Evolutionary conservation across 2,888 invertebrate species (phyloP), one percentile per base, ranked within the genome.

Genomic region (Calliopum simillimum): DNA sequence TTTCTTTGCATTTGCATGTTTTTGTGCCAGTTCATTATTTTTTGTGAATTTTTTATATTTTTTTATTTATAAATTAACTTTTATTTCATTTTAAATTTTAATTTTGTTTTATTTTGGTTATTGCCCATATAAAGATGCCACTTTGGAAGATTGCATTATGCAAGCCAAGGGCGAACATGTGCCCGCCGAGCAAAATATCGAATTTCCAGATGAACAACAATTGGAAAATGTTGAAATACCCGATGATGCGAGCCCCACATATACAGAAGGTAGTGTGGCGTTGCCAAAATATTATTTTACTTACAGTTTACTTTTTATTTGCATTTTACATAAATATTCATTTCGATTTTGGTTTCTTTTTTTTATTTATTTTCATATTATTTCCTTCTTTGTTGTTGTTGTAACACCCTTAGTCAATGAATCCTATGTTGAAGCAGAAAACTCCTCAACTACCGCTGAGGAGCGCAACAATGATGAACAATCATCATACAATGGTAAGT

Each of bases 111-210:
- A 78, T 71, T 70, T 73, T 78, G 67, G 76, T 72, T 66, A 64
- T 8, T 25, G 14, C 14, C 23, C 41, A 51, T 43, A 14, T 8
- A 23, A 78, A 81, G 91, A 91, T 87, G 88, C 90, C 84, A 89
- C 88, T 84, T 88, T 90, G 87, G 91, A 91, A 84, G 88, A 89
- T 76, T 89, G 90, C 85, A 89, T 89, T 80, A 88, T 88, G 85
- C 89, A 90, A 88, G 89, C 86, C 58, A 84, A 84, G 76, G 84
- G 82, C 73, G 83, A 83, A 71, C 84, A 84, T 76, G 80, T 82
- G 71, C 84, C 84, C 64, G 87, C 88, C 77, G 89, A 85, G 76
- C 81, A 84, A 74, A 78, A 83, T 75, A 80, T 85, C 74, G 85
- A 85, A 77, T 80, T 85, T 70, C 80, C 84, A 76, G 81, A 84